A percentile compares a stretch with the other conserved stretches of the same genome.
Conservation (phyloP, 2,113 vertebrate genomes). For the Tympanuchus pallidicinctus region DNA sequence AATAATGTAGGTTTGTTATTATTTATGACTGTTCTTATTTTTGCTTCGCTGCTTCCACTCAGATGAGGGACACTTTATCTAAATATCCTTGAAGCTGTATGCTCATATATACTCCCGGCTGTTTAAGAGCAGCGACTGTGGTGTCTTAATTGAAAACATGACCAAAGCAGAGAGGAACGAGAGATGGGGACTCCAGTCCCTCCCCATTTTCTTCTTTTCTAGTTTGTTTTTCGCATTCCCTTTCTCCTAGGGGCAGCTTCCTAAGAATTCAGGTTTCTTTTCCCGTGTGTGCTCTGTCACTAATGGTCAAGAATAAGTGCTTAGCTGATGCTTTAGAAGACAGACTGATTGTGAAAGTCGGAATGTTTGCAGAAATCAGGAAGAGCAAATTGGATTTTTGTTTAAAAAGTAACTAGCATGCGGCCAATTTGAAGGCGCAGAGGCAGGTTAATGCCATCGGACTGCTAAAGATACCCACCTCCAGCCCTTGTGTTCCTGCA, state of each 20-base stretch:
- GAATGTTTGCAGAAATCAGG: not conserved
- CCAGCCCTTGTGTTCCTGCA: not conserved
- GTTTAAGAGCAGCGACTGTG: not conserved
- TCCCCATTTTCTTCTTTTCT: not conserved
- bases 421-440: not conserved
- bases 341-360: not conserved
- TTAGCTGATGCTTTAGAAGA: not conserved
- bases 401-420: not conserved
- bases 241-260: not conserved
- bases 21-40: not conserved
- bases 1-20: not conserved
- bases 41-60: not conserved
- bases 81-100: not conserved
- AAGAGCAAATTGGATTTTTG: not conserved
- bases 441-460: not conserved
- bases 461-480: not conserved
- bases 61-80: not conserved
- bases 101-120: not conserved
- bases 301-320: not conserved
- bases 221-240: not conserved
- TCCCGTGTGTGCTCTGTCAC: not conserved
- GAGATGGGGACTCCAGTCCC: not conserved
- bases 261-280: not conserved
- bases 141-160: not conserved
- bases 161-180: not conserved